phyloP scores from a whole-genome alignment of 2,797 vertebrate genomes.

The Danionella dracula region DNA sequence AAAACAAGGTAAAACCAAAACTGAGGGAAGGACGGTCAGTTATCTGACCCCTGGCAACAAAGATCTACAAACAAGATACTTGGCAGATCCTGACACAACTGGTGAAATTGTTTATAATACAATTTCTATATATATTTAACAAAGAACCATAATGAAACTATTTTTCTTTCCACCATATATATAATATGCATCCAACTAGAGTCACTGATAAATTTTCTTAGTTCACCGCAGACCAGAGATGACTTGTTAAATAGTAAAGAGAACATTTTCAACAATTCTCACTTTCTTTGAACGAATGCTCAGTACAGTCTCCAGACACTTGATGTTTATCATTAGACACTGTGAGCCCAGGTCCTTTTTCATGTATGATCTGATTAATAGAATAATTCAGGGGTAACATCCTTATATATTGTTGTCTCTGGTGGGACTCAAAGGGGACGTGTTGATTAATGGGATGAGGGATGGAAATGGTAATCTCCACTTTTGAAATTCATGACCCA shows the following conservation, averaged over 20 bases:
- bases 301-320: constrained; percentile 8
- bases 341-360: constrained; percentile 51
- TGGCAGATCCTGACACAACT: no score
- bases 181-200: no score
- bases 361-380: constrained; percentile 66
- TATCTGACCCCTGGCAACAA: no score
- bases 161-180: no score
- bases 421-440: constrained; percentile 55
- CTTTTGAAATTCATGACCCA: constrained; percentile 69
- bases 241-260: not conserved
- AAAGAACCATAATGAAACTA: no score
- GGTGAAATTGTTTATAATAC: no score
- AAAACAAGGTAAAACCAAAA: no score
- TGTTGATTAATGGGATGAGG: constrained; percentile 65
- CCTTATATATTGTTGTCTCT: constrained; percentile 68
- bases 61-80: no score
- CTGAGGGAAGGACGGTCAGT: no score
- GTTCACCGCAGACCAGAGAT: not conserved
- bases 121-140: no score
- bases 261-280: not conserved
- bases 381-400: constrained; percentile 64
- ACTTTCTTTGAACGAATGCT: not conserved
- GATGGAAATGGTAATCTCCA: constrained; percentile 64
- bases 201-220: no score
- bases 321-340: constrained; percentile 36